These are phyloP conservation scores for Thryonomys swinderianus DNA, from an alignment of 2,113 vertebrate genomes.

Conservation along the genomic window DNA sequence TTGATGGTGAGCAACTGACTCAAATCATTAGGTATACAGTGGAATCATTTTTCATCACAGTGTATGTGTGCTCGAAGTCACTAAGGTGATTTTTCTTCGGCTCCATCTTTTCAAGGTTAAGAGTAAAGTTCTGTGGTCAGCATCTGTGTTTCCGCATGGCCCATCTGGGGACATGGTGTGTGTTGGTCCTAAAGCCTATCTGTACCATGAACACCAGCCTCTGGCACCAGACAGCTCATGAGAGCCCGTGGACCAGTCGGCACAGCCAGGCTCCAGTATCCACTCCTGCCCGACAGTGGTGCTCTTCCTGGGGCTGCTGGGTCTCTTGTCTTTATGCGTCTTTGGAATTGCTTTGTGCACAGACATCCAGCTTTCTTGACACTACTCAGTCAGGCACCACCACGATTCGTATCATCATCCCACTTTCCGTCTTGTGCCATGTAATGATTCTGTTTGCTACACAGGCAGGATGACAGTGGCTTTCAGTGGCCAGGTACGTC, in stretches of 20 bases:
- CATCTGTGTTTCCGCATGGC: fast-evolving
- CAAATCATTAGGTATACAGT: background rate
- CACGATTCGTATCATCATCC: fast-evolving
- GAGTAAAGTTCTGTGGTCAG: background rate
- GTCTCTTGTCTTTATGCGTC: background rate
- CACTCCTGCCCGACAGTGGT: too few relatives aligned
- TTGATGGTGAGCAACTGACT: background rate
- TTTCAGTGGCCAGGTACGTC: fast-evolving
- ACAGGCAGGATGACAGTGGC: fast-evolving
- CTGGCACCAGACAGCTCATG: background rate
- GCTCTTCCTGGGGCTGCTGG: background rate
- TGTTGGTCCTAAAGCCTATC: background rate
- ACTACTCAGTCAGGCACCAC: fast-evolving
- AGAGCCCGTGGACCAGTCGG: fast-evolving
- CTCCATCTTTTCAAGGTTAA: background rate
- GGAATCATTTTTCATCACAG: background rate
- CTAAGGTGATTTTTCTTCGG: background rate
- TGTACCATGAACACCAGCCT: fast-evolving
- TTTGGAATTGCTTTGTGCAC: too few relatives aligned
- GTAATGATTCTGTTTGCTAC: fast-evolving
- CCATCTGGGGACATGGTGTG: background rate
- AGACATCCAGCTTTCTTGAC: fast-evolving
- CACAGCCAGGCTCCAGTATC: fast-evolving
- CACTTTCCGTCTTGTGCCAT: fast-evolving
- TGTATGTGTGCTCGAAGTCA: fast-evolving